A percentile compares a stretch with the other conserved stretches of the same genome.
phyloP scores from a whole-genome alignment of 2,888 invertebrate species.

The Megalurothrips usitatus region DNA sequence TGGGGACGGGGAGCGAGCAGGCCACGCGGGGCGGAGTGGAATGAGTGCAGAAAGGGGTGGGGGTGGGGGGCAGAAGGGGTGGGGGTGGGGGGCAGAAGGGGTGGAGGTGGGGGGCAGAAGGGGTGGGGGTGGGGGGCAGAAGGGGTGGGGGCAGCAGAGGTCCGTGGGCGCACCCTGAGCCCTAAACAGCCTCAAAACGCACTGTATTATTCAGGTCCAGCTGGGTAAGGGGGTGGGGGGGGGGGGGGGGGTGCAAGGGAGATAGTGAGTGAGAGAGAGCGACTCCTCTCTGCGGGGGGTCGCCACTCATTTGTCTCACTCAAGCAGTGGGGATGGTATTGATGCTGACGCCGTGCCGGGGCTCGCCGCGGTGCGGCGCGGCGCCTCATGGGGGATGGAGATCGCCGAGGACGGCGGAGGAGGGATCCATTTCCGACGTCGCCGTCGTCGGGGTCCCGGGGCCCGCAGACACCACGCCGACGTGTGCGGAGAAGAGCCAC shows the following conservation, averaged over 20 bases:
- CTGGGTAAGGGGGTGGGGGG: neutral
- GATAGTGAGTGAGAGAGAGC: neutral
- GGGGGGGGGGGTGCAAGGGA: neutral
- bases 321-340: conserved; percentile 14
- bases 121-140: neutral
- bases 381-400: too few species aligned
- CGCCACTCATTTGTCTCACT: conserved; percentile 7
- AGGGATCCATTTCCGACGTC: too few species aligned
- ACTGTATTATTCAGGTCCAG: neutral
- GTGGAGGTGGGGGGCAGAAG: neutral
- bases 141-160: neutral
- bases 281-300: neutral
- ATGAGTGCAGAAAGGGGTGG: neutral
- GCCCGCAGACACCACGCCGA: too few species aligned
- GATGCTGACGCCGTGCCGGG: neutral
- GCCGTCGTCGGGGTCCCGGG: too few species aligned
- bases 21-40: neutral
- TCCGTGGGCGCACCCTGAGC: neutral
- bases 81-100: neutral
- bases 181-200: neutral
- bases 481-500: too few species aligned
- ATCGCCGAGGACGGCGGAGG: too few species aligned
- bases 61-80: neutral
- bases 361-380: too few species aligned
- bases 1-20: neutral